phyloP scores from a whole-genome alignment of 64 coral and sea anemone genomes.

The Pocillopora damicornis region DNA sequence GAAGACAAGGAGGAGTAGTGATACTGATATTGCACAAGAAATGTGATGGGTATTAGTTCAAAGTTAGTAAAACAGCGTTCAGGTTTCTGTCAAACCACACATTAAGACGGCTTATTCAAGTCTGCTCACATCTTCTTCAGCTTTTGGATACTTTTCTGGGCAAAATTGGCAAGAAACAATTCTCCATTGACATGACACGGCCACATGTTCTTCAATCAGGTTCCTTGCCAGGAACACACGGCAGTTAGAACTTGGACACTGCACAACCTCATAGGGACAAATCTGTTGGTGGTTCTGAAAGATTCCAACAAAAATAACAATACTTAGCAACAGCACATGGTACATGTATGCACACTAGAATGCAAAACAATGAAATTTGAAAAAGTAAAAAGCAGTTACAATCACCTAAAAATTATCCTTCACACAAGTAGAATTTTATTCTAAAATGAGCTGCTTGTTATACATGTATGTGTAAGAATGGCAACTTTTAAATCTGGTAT shows the following conservation, averaged over 20 bases:
- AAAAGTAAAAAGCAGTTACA: no score
- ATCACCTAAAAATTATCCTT: no score
- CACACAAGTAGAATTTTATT: no score
- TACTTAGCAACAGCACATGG: neutral
- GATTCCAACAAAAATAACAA: neutral
- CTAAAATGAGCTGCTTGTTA: no score
- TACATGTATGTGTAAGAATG: no score
- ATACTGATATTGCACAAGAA: no score
- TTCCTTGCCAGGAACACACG: neutral
- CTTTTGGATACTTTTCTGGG: neutral
- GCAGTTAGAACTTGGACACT: neutral
- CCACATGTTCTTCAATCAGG: slow-evolving; percentile 9
- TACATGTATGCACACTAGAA: neutral
- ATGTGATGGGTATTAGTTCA: no score
- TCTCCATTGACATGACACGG: slow-evolving; percentile 14
- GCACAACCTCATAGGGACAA: slow-evolving; percentile 6
- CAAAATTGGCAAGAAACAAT: slow-evolving; percentile 30
- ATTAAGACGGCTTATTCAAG: neutral
- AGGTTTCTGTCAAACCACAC: no score
- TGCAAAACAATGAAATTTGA: no score
- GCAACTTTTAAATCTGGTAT: no score
- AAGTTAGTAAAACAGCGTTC: no score
- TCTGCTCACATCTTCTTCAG: neutral
- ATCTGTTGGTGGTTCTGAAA: neutral
- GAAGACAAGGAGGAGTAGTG: no score